phyloP scores from a whole-genome alignment of 2,113 vertebrate species.

The Malurus cyaneus region DNA sequence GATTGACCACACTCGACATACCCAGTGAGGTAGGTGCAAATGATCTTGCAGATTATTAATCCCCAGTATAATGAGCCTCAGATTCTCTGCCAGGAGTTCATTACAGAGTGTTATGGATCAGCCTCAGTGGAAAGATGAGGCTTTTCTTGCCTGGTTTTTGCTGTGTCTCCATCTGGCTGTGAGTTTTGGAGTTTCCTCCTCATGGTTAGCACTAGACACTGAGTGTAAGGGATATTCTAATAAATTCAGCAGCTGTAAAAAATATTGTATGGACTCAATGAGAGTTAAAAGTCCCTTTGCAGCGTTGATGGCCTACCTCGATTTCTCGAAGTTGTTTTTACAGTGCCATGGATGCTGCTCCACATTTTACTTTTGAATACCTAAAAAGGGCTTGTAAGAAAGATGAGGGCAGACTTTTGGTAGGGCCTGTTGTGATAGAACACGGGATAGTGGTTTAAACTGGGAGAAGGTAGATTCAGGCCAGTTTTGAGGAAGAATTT shows the following conservation, averaged over 20 bases:
- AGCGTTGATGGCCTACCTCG: not conserved
- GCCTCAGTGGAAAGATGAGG: not conserved
- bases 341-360: not conserved
- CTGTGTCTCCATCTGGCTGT: not conserved
- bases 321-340: not conserved
- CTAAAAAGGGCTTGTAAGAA: not conserved
- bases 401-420: not conserved
- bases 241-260: not conserved
- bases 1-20: not conserved
- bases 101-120: not conserved
- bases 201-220: not conserved
- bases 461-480: not conserved
- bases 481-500: not conserved
- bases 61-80: not conserved
- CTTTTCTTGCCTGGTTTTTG: not conserved
- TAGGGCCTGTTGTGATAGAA: not conserved
- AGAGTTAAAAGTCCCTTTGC: not conserved
- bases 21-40: not conserved
- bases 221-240: not conserved
- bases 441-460: not conserved
- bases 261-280: not conserved
- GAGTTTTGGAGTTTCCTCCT: not conserved
- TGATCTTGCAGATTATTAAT: conserved; percentile 44
- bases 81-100: not conserved
- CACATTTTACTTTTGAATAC: not conserved